Evolutionary conservation across 2,797 vertebrate species (phyloP).

Genomic region (Micrastur ruficollis): DNA sequence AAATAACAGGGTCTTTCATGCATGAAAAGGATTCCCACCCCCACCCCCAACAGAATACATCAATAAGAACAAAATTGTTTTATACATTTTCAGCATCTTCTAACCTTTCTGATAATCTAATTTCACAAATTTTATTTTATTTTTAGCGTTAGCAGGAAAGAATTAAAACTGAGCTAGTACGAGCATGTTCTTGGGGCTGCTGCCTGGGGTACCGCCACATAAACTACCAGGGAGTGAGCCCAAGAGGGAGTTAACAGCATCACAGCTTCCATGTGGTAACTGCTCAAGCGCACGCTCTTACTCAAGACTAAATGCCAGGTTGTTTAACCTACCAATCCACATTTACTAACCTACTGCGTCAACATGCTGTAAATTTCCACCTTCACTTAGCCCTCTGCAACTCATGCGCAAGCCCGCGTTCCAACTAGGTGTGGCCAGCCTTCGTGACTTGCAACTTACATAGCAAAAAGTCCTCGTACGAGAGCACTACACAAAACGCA

Average conservation of each 20-base stretch:
- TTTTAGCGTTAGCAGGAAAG: neutral
- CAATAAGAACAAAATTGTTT: neutral
- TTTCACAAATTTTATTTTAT: neutral
- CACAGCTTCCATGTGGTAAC: neutral
- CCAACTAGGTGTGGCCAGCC: neutral
- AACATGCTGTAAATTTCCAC: neutral
- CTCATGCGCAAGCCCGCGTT: neutral
- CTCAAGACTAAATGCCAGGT: neutral
- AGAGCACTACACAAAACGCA: fast-evolving
- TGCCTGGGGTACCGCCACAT: fast-evolving
- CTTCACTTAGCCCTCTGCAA: neutral
- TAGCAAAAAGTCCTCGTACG: fast-evolving
- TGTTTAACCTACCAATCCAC: conserved; percentile 35
- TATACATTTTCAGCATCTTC: neutral
- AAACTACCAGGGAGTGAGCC: neutral
- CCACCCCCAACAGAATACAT: neutral
- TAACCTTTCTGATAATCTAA: neutral
- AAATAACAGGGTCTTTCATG: neutral
- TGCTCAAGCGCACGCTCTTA: neutral
- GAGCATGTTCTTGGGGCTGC: neutral
- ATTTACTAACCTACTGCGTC: neutral
- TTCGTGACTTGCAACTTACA: neutral
- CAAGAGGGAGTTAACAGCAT: neutral
- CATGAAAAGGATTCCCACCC: neutral
- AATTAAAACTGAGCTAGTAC: neutral